Percentiles rank a stretch among this genome's conserved stretches.
phyloP scores from a whole-genome alignment of 2,797 vertebrate genomes.

The Typhlichthys subterraneus region DNA sequence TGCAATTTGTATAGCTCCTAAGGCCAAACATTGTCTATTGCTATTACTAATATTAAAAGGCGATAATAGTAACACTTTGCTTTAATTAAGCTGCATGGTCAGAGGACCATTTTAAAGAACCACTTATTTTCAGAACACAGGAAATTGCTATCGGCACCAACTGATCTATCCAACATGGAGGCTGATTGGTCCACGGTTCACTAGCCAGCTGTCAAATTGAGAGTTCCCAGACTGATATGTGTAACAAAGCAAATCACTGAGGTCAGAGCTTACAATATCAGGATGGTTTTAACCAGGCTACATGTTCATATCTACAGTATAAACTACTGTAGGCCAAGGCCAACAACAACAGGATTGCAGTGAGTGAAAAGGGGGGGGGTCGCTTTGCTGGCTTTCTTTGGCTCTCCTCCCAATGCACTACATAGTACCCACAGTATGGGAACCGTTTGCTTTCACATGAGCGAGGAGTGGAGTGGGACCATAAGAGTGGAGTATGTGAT shows the following conservation, averaged over 20 bases:
- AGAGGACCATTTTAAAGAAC: slow-evolving; percentile 1
- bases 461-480: slow-evolving; percentile 41
- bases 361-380: slow-evolving; percentile 3
- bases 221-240: too few relatives aligned
- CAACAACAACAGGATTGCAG: slow-evolving; percentile 35
- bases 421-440: slow-evolving; percentile 38
- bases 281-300: slow-evolving; percentile 31
- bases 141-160: too few relatives aligned
- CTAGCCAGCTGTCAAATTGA: too few relatives aligned
- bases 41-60: neutral
- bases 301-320: slow-evolving; percentile 19
- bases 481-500: slow-evolving; percentile 56
- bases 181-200: too few relatives aligned
- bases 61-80: neutral
- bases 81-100: neutral
- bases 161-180: too few relatives aligned
- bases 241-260: too few relatives aligned
- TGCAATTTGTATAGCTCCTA: neutral
- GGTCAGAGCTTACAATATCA: too few relatives aligned
- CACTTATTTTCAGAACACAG: too few relatives aligned
- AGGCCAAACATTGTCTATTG: neutral
- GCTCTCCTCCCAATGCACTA: slow-evolving; percentile 34
- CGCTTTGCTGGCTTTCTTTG: slow-evolving; percentile 34
- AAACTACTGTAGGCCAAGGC: slow-evolving; percentile 44
- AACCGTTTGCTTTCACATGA: slow-evolving; percentile 45